phyloP scores from a whole-genome alignment of 2,113 vertebrate species.

The Ammodytes dubius region DNA sequence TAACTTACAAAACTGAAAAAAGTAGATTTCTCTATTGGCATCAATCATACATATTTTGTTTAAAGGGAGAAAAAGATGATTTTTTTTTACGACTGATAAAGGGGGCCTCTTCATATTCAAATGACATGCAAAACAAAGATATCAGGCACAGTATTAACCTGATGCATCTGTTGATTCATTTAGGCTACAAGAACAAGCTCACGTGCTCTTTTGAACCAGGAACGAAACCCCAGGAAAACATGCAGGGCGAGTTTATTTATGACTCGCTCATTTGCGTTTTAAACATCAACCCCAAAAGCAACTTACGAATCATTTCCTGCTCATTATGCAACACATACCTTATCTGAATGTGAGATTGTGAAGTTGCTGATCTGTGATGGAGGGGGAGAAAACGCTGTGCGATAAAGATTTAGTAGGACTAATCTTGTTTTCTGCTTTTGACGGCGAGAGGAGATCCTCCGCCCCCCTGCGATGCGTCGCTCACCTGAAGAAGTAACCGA shows the following conservation, averaged over 20 bases:
- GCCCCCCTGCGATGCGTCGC: slow-evolving; percentile 48
- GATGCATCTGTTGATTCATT: slow-evolving; percentile 32
- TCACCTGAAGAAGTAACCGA: slow-evolving; percentile 77
- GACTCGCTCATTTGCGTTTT: slow-evolving; percentile 47
- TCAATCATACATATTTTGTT: background rate
- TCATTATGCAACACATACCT: slow-evolving; percentile 57
- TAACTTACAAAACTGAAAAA: background rate
- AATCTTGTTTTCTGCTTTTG: slow-evolving; percentile 76
- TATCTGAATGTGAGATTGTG: slow-evolving; percentile 29
- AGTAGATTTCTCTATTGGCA: background rate
- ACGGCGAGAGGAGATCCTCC: slow-evolving; percentile 61
- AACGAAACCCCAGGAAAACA: slow-evolving; percentile 28
- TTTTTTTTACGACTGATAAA: slow-evolving; percentile 15
- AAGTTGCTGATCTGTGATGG: slow-evolving; percentile 34
- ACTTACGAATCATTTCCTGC: slow-evolving; percentile 35
- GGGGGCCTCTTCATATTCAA: slow-evolving; percentile 4
- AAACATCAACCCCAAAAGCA: slow-evolving; percentile 31
- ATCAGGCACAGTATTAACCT: slow-evolving; percentile 17
- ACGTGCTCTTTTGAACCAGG: slow-evolving; percentile 19
- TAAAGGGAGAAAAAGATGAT: slow-evolving; percentile 1
- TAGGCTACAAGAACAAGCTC: slow-evolving; percentile 47
- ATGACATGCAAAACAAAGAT: slow-evolving; percentile 46
- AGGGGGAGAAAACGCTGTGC: slow-evolving; percentile 11
- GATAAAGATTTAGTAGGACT: slow-evolving; percentile 64
- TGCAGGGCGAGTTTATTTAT: slow-evolving; percentile 50